Conservation (phyloP, 2,888 invertebrate genomes). For the Ligdia adustata region DNA sequence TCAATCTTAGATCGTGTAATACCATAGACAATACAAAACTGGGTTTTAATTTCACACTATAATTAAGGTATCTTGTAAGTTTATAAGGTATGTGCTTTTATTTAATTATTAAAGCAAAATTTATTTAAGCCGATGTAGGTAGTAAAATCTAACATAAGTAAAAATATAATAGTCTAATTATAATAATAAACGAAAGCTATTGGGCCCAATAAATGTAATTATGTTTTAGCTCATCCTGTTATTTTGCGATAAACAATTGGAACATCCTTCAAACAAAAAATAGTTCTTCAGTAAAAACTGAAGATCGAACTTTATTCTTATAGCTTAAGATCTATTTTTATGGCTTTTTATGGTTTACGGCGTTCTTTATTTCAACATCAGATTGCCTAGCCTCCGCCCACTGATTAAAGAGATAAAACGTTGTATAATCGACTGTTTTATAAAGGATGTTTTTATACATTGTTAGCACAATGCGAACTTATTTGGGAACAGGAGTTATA, state of each 20-base stretch:
- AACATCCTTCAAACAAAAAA: too few relatives aligned
- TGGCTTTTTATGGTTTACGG: conserved; percentile 6
- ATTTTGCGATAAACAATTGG: conserved; percentile 39
- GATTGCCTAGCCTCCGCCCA: conserved; percentile 58
- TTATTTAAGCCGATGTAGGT: conserved; percentile 7
- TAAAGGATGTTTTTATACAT: conserved; percentile 71
- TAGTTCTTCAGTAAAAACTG: background rate
- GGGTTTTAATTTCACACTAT: too few relatives aligned
- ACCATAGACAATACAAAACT: too few relatives aligned
- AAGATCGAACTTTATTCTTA: conserved; percentile 4
- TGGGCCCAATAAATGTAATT: conserved; percentile 16
- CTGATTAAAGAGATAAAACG: conserved; percentile 76
- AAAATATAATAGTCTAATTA: conserved; percentile 18
- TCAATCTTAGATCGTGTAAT: too few relatives aligned
- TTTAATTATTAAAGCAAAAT: background rate
- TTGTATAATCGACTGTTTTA: conserved; percentile 76
- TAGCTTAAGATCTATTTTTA: conserved; percentile 10
- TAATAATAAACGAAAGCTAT: conserved; percentile 10
- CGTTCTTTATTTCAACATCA: conserved; percentile 50
- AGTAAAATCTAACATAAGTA: conserved; percentile 13
- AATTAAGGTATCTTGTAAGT: too few relatives aligned
- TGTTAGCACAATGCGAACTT: conserved; percentile 52
- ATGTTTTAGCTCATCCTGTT: conserved; percentile 54
- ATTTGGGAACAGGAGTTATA: conserved; percentile 22
- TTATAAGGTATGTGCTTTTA: background rate